These are phyloP conservation scores for Heliocidaris tuberculata DNA, from an alignment of 35 echinoderm and acorn worm genomes.

Conservation along the genomic window DNA sequence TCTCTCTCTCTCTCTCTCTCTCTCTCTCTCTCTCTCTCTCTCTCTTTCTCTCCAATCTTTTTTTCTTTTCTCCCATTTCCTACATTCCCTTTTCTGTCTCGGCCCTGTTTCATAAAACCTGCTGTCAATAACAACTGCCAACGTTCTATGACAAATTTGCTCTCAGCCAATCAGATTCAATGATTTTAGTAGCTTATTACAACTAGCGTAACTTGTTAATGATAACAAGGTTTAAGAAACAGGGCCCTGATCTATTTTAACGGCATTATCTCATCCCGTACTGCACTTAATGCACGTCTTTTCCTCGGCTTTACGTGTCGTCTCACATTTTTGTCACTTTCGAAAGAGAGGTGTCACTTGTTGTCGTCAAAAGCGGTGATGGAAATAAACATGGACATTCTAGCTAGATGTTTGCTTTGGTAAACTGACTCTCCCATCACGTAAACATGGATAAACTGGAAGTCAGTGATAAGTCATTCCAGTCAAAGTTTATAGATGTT, in stretches of 20 bases:
- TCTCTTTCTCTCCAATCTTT: neutral
- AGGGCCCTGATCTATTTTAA: too few species aligned
- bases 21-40: neutral
- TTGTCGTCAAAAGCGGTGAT: neutral
- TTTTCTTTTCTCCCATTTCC: neutral
- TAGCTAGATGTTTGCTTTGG: neutral
- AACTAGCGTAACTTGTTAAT: too few species aligned
- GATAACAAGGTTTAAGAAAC: too few species aligned
- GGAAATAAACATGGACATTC: neutral
- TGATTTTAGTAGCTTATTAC: too few species aligned
- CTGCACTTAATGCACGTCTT: too few species aligned
- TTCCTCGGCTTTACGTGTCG: neutral
- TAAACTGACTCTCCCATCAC: neutral
- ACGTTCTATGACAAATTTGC: too few species aligned
- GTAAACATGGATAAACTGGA: constrained; percentile 3
- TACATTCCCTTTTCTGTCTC: too few species aligned
- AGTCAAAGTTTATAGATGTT: neutral
- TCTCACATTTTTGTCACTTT: neutral
- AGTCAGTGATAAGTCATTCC: constrained; percentile 7
- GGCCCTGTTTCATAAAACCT: too few species aligned
- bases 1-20: neutral
- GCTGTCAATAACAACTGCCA: too few species aligned
- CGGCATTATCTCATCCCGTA: too few species aligned
- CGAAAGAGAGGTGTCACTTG: neutral
- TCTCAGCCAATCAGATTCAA: too few species aligned